Evolutionary conservation across 2,113 vertebrate genomes (phyloP).

Genomic region (Gallinago paraguaiae): DNA sequence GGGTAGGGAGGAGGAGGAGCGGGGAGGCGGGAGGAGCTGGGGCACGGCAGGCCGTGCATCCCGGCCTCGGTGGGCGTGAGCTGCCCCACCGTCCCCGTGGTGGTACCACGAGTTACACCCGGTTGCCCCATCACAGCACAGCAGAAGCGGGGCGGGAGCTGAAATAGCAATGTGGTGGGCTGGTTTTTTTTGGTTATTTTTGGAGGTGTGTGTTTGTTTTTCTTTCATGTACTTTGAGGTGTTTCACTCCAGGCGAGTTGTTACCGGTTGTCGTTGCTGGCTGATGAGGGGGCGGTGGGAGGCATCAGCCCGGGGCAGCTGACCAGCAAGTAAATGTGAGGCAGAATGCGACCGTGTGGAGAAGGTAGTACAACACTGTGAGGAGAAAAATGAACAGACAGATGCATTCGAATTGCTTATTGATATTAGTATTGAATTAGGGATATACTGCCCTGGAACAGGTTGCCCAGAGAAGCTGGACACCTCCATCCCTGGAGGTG

Average conservation of each 20-base stretch:
- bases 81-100: rapidly evolving
- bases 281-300: rapidly evolving
- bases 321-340: not conserved
- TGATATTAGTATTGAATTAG: not conserved
- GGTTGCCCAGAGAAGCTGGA: too few species aligned
- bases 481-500: too few species aligned
- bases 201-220: too few species aligned
- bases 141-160: not conserved
- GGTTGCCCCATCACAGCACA: rapidly evolving
- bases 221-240: not conserved
- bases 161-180: too few species aligned
- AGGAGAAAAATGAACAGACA: not conserved
- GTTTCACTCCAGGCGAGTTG: rapidly evolving
- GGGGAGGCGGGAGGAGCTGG: not conserved
- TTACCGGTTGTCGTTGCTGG: not conserved
- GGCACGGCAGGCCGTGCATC: too few species aligned
- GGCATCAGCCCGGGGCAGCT: too few species aligned
- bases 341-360: rapidly evolving
- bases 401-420: rapidly evolving
- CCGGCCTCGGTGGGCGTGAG: not conserved
- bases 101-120: rapidly evolving
- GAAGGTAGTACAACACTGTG: not conserved
- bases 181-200: not conserved
- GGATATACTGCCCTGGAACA: too few species aligned
- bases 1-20: not conserved